Evolutionary conservation across 2,113 vertebrate genomes (phyloP), one percentile per base, ranked within the genome.

Genomic region (Coturnix japonica): DNA sequence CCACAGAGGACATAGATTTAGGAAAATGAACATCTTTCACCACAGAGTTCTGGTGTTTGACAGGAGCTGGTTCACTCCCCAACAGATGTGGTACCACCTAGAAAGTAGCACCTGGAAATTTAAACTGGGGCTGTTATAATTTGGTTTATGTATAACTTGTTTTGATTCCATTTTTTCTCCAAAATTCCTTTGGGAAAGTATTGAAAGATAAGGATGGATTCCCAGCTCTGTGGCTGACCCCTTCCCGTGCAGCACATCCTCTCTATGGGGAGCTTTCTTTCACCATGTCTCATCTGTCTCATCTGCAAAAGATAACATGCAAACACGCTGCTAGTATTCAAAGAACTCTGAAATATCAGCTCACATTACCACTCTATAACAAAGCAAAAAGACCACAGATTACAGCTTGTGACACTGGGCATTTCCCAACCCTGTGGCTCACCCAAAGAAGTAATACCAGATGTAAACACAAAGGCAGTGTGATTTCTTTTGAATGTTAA

Each of bases 231-330:
- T 3, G 23, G 18, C 7, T 82, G 46, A 53, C 60, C n/a, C 26
- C 9, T 56, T 47, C 79, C 33, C 57, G 16, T 43, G 39, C 61
- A 56, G 25, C 0, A 0, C 26, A 39, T 83, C 66, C 54, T 59
- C 53, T 77, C 51, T 75, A 39, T 4, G 6, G 44, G n/a, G 15
- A 76, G 28, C 74, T 39, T 85, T 76, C 67, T 61, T 74, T 73
- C 18, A 2, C 60, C 25, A 31, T 2, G 2, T 53, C 72, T 85
- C 21, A 1, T 80, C 75, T 35, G 26, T 22, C 53, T 71, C 82
- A 26, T 44, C 89, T 47, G 57, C 17, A 46, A 71, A 94, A 94
- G 93, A 90, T 90, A 93, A 78, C 66, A 71, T 78, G 79, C 79
- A 92, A 94, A 92, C 35, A 21, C 0, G 4, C 13, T 54, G 79